A percentile compares a stretch with the other conserved stretches of the same genome.
Conservation (phyloP, 2,113 vertebrate species). For the Phalacrocorax pelagicus region DNA sequence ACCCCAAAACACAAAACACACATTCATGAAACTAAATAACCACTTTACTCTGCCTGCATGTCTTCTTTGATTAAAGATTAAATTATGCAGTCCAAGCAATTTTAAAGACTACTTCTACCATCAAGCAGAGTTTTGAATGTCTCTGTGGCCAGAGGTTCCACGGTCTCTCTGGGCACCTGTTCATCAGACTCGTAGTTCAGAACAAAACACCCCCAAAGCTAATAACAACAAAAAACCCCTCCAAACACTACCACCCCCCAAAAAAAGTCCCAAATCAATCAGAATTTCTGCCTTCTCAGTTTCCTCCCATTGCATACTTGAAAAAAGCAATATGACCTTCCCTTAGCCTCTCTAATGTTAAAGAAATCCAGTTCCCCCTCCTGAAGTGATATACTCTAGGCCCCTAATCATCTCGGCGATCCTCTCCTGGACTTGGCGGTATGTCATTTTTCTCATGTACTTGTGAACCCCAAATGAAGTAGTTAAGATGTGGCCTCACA, state of each 20-base stretch:
- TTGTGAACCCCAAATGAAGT: background rate
- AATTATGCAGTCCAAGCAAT: constrained; percentile 3
- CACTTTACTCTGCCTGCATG: background rate
- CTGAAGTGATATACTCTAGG: background rate
- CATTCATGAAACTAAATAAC: background rate
- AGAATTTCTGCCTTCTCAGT: background rate
- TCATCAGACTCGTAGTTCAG: background rate
- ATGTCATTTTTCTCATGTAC: background rate
- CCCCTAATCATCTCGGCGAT: background rate
- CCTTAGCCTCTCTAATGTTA: background rate
- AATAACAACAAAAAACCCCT: too few species aligned
- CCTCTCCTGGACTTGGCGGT: background rate
- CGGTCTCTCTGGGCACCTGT: background rate
- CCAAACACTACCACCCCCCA: too few species aligned
- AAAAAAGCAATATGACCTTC: background rate
- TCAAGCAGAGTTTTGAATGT: background rate
- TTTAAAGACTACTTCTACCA: background rate
- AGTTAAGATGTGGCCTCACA: background rate
- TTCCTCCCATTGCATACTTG: background rate
- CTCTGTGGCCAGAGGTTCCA: background rate
- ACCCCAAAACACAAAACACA: background rate
- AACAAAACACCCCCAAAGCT: background rate
- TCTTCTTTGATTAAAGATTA: background rate
- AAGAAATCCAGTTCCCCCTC: background rate
- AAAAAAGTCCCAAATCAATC: background rate